A percentile compares a stretch with the other conserved stretches of the same genome.
Evolutionary conservation across 2,113 vertebrate species (phyloP).

Genomic region (Ailuropoda melanoleuca): DNA sequence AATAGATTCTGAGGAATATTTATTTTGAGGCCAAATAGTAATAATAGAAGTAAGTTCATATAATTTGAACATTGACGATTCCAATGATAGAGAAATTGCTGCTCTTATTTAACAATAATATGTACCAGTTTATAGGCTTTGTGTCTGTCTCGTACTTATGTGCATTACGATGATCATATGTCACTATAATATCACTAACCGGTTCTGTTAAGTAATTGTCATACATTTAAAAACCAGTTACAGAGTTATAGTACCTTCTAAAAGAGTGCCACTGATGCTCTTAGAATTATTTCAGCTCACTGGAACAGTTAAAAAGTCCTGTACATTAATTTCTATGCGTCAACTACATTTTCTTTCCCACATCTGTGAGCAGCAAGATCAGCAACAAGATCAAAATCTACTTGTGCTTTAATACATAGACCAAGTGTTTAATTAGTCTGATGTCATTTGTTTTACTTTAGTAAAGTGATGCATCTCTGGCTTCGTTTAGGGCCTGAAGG

Average conservation of each 20-base stretch:
- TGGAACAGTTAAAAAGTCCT: neutral
- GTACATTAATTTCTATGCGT: neutral
- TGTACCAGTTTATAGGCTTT: neutral
- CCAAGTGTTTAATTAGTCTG: neutral
- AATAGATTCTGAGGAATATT: neutral
- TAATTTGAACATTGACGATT: neutral
- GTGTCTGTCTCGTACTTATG: neutral
- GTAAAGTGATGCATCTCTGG: neutral
- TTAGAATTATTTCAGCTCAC: neutral
- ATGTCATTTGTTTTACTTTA: neutral
- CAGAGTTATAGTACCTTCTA: neutral
- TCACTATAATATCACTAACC: neutral
- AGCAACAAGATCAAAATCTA: neutral
- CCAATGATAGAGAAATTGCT: neutral
- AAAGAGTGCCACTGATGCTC: neutral
- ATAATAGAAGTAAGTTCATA: neutral
- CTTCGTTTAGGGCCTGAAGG: conserved; percentile 91
- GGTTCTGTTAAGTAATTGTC: neutral
- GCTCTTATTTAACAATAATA: neutral
- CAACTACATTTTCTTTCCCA: neutral
- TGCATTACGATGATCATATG: neutral
- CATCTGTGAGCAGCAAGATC: neutral
- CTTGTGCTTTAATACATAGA: neutral
- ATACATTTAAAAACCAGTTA: neutral
- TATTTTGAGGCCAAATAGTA: neutral